Percentiles rank a stretch among this genome's conserved stretches.
These are phyloP conservation scores for Rhynchophorus ferrugineus DNA, from an alignment of 1,140 invertebrate species.

Conservation along the genomic window DNA sequence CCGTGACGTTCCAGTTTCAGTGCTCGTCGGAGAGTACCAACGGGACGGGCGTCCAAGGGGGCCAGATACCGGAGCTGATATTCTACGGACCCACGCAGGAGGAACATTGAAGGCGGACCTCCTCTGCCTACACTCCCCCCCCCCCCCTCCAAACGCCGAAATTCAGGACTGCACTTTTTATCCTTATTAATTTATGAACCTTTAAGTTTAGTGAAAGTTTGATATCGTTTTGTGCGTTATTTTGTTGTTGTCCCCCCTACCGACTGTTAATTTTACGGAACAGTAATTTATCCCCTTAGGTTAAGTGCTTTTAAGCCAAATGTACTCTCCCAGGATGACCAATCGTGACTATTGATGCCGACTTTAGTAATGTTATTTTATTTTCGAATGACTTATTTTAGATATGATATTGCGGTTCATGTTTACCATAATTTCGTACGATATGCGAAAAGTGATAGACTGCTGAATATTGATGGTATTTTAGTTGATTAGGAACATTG, in stretches of 20 bases:
- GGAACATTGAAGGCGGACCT: constrained; percentile 28
- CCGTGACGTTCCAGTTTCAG: constrained; percentile 89
- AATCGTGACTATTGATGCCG: neutral
- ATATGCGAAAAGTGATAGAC: too few species aligned
- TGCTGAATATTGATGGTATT: too few species aligned
- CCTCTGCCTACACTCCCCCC: neutral
- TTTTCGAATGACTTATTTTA: too few species aligned
- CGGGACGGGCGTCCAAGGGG: constrained; percentile 88
- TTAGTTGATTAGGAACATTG: too few species aligned
- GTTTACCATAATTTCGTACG: too few species aligned
- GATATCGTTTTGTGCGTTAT: neutral
- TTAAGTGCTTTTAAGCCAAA: neutral
- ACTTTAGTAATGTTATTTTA: too few species aligned
- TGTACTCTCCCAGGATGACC: neutral
- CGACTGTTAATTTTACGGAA: constrained; percentile 1
- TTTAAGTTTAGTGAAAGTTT: neutral
- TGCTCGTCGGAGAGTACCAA: constrained; percentile 91
- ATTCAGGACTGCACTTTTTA: neutral
- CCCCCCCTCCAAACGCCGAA: neutral
- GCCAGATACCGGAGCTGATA: constrained; percentile 89
- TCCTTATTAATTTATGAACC: neutral
- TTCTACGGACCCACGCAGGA: constrained; percentile 75
- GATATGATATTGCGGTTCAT: too few species aligned
- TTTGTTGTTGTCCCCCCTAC: neutral
- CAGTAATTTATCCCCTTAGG: neutral